Evolutionary conservation across 2,888 invertebrate species (phyloP).

Genomic region (Carpatolechia fugitivella): DNA sequence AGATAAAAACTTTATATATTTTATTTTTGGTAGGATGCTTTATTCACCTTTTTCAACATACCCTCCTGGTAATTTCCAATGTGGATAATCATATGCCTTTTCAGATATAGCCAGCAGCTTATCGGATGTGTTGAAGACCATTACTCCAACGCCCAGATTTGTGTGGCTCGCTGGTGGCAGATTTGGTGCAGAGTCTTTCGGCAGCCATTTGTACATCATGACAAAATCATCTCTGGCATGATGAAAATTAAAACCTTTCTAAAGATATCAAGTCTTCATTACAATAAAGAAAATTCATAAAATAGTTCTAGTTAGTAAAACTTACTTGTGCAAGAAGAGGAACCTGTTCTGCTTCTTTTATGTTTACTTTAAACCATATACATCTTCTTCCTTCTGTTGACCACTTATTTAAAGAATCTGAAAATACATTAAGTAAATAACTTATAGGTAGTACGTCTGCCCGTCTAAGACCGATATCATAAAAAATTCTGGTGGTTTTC

Average conservation of each 20-base stretch:
- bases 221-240: conserved; percentile 90
- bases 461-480: too few species aligned
- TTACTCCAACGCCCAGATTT: conserved; percentile 88
- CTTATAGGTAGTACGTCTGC: too few species aligned
- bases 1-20: too few species aligned
- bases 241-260: conserved; percentile 93
- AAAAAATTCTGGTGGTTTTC: too few species aligned
- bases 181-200: conserved; percentile 78
- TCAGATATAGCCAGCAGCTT: conserved; percentile 91
- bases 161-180: conserved; percentile 89
- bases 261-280: conserved; percentile 48
- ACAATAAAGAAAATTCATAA: background rate
- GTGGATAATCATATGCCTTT: conserved; percentile 80
- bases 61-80: conserved; percentile 97
- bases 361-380: conserved; percentile 89
- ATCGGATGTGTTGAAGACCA: conserved; percentile 87
- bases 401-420: conserved; percentile 87
- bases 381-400: conserved; percentile 80
- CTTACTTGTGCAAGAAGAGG: conserved; percentile 85
- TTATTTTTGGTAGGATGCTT: too few species aligned
- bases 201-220: conserved; percentile 91
- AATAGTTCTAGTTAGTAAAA: conserved; percentile 16
- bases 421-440: conserved; percentile 24
- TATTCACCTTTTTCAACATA: conserved; percentile 91
- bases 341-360: conserved; percentile 83